A percentile compares a stretch with the other conserved stretches of the same genome.
Evolutionary conservation across 2,113 vertebrate species (phyloP).

Genomic region (Rhea americana): DNA sequence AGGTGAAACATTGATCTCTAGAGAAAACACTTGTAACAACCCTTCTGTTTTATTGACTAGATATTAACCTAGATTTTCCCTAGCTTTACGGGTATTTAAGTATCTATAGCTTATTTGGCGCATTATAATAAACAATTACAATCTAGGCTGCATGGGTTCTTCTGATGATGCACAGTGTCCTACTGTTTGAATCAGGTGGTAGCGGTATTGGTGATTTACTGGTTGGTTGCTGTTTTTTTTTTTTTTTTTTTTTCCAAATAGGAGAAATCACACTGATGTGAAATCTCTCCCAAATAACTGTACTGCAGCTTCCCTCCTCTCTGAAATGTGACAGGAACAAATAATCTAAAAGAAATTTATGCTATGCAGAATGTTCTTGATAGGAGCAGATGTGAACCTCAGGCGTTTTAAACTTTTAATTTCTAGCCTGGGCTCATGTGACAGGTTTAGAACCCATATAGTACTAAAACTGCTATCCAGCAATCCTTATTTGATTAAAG

Average conservation of each 20-base stretch:
- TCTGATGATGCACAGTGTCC: not conserved
- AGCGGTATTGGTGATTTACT: not conserved
- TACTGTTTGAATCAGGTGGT: not conserved
- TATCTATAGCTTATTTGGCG: not conserved
- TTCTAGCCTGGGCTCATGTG: not conserved
- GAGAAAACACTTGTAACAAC: not conserved
- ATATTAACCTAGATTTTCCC: not conserved
- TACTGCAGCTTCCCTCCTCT: not conserved
- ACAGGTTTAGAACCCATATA: not conserved
- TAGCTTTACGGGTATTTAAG: not conserved
- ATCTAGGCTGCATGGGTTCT: not conserved
- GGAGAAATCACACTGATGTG: not conserved
- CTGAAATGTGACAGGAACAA: not conserved
- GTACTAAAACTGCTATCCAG: not conserved
- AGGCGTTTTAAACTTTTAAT: not conserved
- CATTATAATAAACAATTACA: not conserved
- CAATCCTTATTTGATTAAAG: not conserved
- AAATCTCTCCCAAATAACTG: not conserved
- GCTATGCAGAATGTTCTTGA: not conserved
- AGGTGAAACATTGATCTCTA: not conserved
- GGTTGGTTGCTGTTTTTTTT: not conserved
- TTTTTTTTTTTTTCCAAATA: not conserved
- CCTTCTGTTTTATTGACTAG: not conserved
- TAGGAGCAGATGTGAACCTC: not conserved
- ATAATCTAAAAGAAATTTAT: not conserved